Evolutionary conservation across 2,797 vertebrate genomes (phyloP).

Genomic region (Hylomyscus alleni): DNA sequence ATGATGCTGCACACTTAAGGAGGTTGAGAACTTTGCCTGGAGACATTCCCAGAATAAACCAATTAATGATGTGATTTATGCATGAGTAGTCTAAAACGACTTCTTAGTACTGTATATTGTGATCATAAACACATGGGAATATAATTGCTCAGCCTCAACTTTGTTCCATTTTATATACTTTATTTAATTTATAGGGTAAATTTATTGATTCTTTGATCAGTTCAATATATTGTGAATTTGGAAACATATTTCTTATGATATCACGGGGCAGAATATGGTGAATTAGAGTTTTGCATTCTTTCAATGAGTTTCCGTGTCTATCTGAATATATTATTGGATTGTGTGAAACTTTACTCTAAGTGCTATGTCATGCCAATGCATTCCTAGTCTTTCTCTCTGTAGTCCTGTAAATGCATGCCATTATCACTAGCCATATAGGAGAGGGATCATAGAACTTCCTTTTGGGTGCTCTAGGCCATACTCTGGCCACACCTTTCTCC

Average conservation of each 20-base stretch:
- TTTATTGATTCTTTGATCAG: conserved; percentile 41
- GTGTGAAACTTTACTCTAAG: background rate
- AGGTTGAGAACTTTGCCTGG: background rate
- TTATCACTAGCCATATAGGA: background rate
- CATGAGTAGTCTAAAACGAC: background rate
- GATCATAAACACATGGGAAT: background rate
- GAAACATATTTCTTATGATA: background rate
- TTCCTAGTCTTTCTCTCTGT: background rate
- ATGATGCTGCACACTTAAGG: background rate
- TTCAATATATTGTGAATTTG: background rate
- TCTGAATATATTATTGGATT: background rate
- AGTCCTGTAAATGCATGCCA: background rate
- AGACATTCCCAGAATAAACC: conserved; percentile 16
- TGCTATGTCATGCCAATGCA: background rate
- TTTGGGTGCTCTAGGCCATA: background rate
- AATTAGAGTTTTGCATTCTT: conserved; percentile 1
- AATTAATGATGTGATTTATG: conserved; percentile 33
- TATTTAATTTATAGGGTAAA: conserved; percentile 3
- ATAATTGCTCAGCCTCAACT: conserved; percentile 28
- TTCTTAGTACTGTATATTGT: background rate
- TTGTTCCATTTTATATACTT: conserved; percentile 41
- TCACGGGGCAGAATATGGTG: background rate
- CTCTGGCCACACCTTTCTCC: background rate
- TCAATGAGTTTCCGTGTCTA: background rate
- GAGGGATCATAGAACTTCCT: background rate